Percentiles rank a stretch among this genome's conserved stretches.
These are phyloP conservation scores for Apomyelois bistriatella DNA, from an alignment of 2,888 invertebrate genomes.

Conservation along the genomic window DNA sequence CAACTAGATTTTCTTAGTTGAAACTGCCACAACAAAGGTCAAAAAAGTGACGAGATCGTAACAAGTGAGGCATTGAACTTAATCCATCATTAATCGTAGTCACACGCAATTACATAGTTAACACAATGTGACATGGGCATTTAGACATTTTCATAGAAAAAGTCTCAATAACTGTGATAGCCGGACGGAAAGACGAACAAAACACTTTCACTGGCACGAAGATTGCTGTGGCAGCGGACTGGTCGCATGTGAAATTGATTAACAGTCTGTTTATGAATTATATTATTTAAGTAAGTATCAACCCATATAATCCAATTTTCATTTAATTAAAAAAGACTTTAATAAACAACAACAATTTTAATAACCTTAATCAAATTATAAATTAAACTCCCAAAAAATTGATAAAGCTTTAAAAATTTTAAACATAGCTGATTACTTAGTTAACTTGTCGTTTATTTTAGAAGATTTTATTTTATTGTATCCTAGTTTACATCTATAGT, in stretches of 20 bases:
- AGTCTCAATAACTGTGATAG: conserved; percentile 38
- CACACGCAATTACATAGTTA: conserved; percentile 42
- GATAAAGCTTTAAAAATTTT: too few relatives aligned
- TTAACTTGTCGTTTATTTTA: too few relatives aligned
- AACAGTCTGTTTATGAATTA: not conserved
- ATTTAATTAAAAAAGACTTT: too few relatives aligned
- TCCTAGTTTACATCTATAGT: too few relatives aligned
- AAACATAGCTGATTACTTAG: too few relatives aligned
- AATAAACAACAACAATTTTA: too few relatives aligned
- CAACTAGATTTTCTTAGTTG: not conserved
- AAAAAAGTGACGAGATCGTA: conserved; percentile 28
- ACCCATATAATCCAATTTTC: not conserved
- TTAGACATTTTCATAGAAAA: conserved; percentile 59
- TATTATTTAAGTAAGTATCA: not conserved
- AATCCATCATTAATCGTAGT: conserved; percentile 31
- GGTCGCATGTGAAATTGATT: conserved; percentile 3
- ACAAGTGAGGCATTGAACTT: conserved; percentile 35
- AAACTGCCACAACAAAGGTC: conserved; percentile 15
- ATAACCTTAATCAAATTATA: too few relatives aligned
- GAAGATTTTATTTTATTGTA: too few relatives aligned
- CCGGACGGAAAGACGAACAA: conserved; percentile 40
- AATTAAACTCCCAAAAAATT: too few relatives aligned
- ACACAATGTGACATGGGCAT: conserved; percentile 42
- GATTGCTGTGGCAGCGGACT: conserved; percentile 21
- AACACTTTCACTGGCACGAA: conserved; percentile 71